Base-by-base conservation (phyloP, 2,888 invertebrate species). In the Hemaris fuciformis region DNA sequence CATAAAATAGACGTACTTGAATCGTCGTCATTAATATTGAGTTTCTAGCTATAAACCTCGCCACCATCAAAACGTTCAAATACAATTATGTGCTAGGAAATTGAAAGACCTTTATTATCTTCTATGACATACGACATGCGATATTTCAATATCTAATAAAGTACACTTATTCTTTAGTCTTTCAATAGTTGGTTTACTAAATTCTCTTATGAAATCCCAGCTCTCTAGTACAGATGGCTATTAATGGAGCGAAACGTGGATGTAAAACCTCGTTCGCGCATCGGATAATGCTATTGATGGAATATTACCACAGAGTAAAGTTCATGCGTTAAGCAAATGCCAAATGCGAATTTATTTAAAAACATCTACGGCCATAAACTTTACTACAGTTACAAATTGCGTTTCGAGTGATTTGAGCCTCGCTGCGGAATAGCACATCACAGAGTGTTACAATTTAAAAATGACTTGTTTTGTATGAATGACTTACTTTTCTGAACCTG, bases 271-370 rank as follows among this genome's bases (percentile, higher is more conserved):
- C 20, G 38, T 53, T 53, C 27, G 27, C 8, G 18, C 53, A 27
- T 18, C 31, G 31, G 18, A 27, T 31, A 53, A 27, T 27, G 27
- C 25, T 48, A 53, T 27, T 53, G 31, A 53, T 53, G 18, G 53
- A 31, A 53, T 48, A 53, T 31, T 31, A 18, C 31, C 31, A 18
- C 31, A 31, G 53, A 53, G 53, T 18, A 53, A 53, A 53, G 53
- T 53, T 53, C 53, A 15, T 53, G 53, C 53, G 53, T 53, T 48
- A 31, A 53, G 18, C 18, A 53, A 53, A 53, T 53, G 53, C 27
- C 53, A 53, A 31, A 53, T 27, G 31, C 53, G 53, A 53, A 53
- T 53, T 10, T 45, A 31, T 53, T 53, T 53, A 53, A 53, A 53
- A 53, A 53, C 31, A 53, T 53, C 25, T 46, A 31, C 31, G 3